Percentiles rank a stretch among this genome's conserved stretches.
phyloP scores from a whole-genome alignment of 1,140 invertebrate genomes.

The Acromyrmex heyeri region DNA sequence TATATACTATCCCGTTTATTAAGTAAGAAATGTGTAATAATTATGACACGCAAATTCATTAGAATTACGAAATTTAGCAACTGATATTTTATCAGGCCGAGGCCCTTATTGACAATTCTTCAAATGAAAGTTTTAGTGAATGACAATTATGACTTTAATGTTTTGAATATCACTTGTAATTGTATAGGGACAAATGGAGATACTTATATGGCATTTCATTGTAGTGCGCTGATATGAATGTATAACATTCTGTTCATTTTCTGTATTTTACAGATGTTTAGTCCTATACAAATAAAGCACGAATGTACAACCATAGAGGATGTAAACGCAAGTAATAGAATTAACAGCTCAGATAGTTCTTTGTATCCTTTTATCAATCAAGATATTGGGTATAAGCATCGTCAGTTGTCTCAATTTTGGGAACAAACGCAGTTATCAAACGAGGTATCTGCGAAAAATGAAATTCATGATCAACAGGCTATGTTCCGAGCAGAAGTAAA shows the following conservation, averaged over 20 bases:
- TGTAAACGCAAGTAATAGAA: slow-evolving; percentile 76
- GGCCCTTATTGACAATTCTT: slow-evolving; percentile 23
- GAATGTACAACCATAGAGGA: slow-evolving; percentile 83
- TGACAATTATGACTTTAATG: neutral
- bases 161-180: neutral
- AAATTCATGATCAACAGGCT: slow-evolving; percentile 77
- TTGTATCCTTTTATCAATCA: slow-evolving; percentile 84
- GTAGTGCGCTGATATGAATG: neutral
- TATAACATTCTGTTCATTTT: neutral
- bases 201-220: neutral
- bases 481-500: slow-evolving; percentile 76
- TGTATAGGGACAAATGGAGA: neutral
- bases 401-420: slow-evolving; percentile 84
- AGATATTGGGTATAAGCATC: slow-evolving; percentile 84
- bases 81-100: slow-evolving; percentile 14
- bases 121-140: slow-evolving; percentile 67
- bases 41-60: slow-evolving; percentile 49
- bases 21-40: slow-evolving; percentile 28
- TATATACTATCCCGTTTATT: neutral
- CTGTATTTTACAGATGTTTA: slow-evolving; percentile 82
- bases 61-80: slow-evolving; percentile 35
- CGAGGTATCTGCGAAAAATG: slow-evolving; percentile 80
- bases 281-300: slow-evolving; percentile 84
- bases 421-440: slow-evolving; percentile 82
- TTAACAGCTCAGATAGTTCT: slow-evolving; percentile 74